Percentiles rank a stretch among this genome's conserved stretches.
These are phyloP conservation scores for Pseudotriccus pelzelni DNA, from an alignment of 2,797 vertebrate species.

Conservation along the genomic window DNA sequence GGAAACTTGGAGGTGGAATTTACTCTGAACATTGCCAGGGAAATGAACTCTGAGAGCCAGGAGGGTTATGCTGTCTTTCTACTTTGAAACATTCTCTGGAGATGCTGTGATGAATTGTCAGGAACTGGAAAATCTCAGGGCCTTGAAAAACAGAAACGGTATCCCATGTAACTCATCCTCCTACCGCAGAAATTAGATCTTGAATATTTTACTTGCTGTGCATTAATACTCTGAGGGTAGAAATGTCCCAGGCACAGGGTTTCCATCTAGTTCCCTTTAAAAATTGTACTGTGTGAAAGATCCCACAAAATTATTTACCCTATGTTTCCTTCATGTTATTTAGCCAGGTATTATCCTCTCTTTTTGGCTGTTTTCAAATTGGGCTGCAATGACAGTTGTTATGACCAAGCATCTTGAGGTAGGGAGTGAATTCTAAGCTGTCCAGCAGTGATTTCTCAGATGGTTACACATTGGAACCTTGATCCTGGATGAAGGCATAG, in stretches of 20 bases:
- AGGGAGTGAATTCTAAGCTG: not conserved
- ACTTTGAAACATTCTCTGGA: not conserved
- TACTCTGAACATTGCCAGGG: not conserved
- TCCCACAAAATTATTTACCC: not conserved
- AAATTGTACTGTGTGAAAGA: not conserved
- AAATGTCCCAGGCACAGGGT: not conserved
- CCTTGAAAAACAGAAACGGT: not conserved
- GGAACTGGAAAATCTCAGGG: not conserved
- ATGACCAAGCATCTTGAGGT: not conserved
- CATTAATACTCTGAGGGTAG: not conserved
- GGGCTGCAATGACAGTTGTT: not conserved
- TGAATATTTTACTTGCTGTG: not conserved
- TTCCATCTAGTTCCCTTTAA: not conserved
- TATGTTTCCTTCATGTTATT: not conserved
- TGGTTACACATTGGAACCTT: accelerated
- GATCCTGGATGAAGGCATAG: not conserved
- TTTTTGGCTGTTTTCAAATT: not conserved
- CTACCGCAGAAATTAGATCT: not conserved
- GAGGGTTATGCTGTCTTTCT: not conserved
- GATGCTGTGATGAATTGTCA: not conserved
- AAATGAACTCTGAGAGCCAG: not conserved
- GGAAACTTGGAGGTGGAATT: not conserved
- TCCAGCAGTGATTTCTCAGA: not conserved
- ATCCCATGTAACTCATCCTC: not conserved
- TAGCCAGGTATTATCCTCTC: not conserved